Percentiles rank a stretch among this genome's conserved stretches.
These are phyloP conservation scores for Cactoblastis cactorum DNA, from an alignment of 2,888 invertebrate species.

Conservation along the genomic window DNA sequence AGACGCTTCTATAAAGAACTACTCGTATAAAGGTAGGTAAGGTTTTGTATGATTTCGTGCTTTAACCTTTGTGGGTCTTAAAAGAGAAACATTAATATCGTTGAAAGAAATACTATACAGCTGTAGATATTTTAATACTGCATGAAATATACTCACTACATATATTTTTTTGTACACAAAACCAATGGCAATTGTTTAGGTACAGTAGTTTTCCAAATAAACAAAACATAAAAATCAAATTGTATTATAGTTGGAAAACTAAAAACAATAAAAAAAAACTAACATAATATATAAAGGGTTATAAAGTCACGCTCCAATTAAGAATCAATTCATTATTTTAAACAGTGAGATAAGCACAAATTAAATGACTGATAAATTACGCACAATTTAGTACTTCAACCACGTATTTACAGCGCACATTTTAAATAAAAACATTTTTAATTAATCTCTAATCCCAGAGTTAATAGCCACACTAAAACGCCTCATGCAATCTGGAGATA, in stretches of 20 bases:
- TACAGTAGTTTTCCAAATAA: no score
- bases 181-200: no score
- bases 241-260: no score
- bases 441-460: constrained; percentile 28
- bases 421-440: constrained; percentile 14
- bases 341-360: background rate
- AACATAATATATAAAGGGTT: no score
- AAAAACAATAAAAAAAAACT: background rate
- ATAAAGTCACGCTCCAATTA: background rate
- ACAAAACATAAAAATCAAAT: no score
- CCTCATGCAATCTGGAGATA: constrained; percentile 40
- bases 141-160: no score
- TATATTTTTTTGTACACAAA: no score
- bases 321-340: background rate
- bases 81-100: no score
- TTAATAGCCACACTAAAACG: constrained; percentile 32
- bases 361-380: constrained; percentile 8
- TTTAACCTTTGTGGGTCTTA: constrained; percentile 62
- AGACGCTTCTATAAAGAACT: constrained; percentile 62
- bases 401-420: constrained; percentile 12
- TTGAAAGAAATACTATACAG: no score
- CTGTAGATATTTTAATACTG: no score
- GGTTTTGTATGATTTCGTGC: constrained; percentile 69
- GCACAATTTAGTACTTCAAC: constrained; percentile 9
- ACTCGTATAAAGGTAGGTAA: constrained; percentile 72